Conservation (phyloP, 1,140 invertebrate species). For the Cryptotermes secundus region DNA sequence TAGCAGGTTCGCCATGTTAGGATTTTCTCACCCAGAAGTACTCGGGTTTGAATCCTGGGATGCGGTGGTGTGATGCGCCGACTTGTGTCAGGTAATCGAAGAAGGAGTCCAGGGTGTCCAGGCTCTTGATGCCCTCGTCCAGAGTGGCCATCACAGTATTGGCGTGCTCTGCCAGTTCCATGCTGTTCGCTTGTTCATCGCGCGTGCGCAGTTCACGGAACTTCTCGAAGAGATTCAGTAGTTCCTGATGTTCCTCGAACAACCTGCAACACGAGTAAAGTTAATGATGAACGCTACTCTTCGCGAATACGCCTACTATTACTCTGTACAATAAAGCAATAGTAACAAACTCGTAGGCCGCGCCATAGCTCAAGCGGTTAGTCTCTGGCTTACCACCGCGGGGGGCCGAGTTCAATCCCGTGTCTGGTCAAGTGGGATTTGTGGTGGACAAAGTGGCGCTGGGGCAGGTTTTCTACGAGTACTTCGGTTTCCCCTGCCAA, state of each 20-base stretch:
- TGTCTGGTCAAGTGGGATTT: too few species aligned
- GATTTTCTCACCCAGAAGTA: conserved; percentile 77
- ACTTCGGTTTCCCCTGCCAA: too few species aligned
- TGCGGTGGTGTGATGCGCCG: conserved; percentile 77
- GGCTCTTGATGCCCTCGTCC: conserved; percentile 79
- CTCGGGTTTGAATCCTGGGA: conserved; percentile 80
- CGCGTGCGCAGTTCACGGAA: conserved; percentile 75
- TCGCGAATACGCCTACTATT: too few species aligned
- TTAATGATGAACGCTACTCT: not conserved
- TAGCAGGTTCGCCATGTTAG: too few species aligned
- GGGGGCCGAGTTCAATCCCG: too few species aligned
- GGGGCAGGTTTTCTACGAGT: too few species aligned
- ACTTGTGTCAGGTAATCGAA: conserved; percentile 79
- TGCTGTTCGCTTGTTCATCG: conserved; percentile 75
- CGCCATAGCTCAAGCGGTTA: too few species aligned
- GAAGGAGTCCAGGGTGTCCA: conserved; percentile 82
- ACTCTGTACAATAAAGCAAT: too few species aligned
- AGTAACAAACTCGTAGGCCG: too few species aligned
- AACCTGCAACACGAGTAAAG: conserved; percentile 58
- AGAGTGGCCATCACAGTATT: conserved; percentile 85
- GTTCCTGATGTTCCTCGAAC: conserved; percentile 83
- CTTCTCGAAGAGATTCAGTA: conserved; percentile 78
- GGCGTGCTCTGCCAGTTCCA: conserved; percentile 83
- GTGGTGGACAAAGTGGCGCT: too few species aligned
- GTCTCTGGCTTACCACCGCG: too few species aligned